phyloP scores from a whole-genome alignment of 2,888 invertebrate genomes.

The Helobdella robusta region DNA sequence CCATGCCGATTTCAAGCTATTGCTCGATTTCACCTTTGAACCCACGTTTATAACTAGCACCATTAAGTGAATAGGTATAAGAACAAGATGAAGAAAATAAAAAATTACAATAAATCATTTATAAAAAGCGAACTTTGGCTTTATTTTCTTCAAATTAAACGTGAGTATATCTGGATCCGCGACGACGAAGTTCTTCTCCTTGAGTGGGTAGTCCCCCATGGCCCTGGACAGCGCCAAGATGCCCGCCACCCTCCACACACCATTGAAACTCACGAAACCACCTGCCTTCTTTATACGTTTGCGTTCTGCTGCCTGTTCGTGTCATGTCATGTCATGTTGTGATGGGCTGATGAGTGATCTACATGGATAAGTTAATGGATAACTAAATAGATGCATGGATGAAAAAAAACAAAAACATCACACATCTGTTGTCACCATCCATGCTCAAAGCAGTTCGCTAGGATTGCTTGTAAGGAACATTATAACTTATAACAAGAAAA shows the following conservation, averaged over 20 bases:
- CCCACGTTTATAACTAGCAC: no score
- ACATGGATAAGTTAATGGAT: neutral
- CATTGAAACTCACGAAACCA: slow-evolving; percentile 85
- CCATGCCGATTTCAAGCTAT: no score
- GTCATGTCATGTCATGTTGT: neutral
- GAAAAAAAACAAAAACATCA: no score
- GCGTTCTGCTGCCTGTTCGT: slow-evolving; percentile 67
- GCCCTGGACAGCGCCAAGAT: slow-evolving; percentile 87
- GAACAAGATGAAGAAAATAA: no score
- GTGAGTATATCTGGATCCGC: slow-evolving; percentile 89
- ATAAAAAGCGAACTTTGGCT: slow-evolving; percentile 26
- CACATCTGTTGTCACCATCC: no score
- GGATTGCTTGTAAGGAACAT: no score
- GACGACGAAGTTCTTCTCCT: slow-evolving; percentile 66
- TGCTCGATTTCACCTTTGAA: no score
- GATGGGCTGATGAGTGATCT: neutral
- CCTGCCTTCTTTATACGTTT: slow-evolving; percentile 87
- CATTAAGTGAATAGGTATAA: no score
- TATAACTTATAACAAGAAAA: no score
- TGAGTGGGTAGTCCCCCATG: slow-evolving; percentile 82
- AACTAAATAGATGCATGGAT: no score
- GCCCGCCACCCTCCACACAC: slow-evolving; percentile 91
- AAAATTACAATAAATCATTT: no score
- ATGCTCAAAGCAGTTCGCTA: no score
- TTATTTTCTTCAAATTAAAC: slow-evolving; percentile 72